Conservation (phyloP, 2,888 invertebrate species). For the Ichneumoninae sp. region DNA sequence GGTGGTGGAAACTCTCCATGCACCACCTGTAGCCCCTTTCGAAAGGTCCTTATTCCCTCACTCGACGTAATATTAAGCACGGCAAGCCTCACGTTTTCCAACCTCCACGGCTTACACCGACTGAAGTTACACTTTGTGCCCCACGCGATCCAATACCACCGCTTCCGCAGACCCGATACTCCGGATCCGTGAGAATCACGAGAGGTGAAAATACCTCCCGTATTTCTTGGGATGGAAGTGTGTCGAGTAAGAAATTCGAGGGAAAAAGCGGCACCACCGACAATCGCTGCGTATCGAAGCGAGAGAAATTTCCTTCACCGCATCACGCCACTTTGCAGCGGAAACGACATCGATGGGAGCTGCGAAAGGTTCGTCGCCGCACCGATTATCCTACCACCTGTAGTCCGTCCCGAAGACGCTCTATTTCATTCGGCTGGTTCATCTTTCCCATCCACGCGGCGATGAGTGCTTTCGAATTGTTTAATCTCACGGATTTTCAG, state of each 20-base stretch:
- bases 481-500: not conserved
- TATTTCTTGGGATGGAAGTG: not conserved
- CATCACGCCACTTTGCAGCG: not conserved
- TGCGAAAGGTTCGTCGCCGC: slow-evolving; percentile 21
- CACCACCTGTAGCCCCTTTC: slow-evolving; percentile 67
- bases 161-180: not conserved
- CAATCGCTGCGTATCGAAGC: slow-evolving; percentile 1
- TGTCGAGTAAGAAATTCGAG: not conserved
- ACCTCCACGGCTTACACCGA: not conserved
- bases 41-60: slow-evolving; percentile 41
- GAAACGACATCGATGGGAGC: slow-evolving; percentile 4
- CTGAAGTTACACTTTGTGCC: not conserved
- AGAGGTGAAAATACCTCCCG: not conserved
- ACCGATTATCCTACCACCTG: slow-evolving; percentile 32
- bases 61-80: slow-evolving; percentile 12
- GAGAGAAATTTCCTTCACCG: slow-evolving; percentile 20
- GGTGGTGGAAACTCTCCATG: slow-evolving; percentile 58
- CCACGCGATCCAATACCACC: not conserved
- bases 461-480: slow-evolving; percentile 1
- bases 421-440: not conserved
- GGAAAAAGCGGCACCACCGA: not conserved
- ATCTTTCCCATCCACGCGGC: not conserved
- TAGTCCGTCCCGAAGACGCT: slow-evolving; percentile 34
- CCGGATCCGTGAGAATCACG: not conserved
- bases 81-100: slow-evolving; percentile 20